phyloP scores from a whole-genome alignment of 1,140 invertebrate species.

The Cydia strobilella region DNA sequence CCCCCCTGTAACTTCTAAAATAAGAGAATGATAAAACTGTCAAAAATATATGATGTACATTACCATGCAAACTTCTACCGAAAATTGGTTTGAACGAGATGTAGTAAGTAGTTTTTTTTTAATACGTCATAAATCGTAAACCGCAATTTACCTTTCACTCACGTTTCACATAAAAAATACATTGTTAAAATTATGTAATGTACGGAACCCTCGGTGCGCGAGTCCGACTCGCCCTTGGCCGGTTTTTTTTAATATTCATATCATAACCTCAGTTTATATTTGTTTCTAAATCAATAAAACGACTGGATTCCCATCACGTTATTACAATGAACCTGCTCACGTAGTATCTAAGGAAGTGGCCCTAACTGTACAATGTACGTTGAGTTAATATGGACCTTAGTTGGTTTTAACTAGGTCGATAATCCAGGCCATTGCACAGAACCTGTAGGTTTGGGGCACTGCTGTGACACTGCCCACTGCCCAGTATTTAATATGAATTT shows the following conservation, averaged over 20 bases:
- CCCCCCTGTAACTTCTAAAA: no score
- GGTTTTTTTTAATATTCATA: slow-evolving; percentile 2
- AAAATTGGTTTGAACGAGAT: no score
- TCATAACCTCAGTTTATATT: slow-evolving; percentile 24
- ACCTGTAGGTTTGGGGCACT: neutral
- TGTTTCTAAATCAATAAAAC: slow-evolving; percentile 6
- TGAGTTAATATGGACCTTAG: neutral
- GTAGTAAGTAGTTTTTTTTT: no score
- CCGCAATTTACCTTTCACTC: no score
- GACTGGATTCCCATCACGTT: slow-evolving; percentile 14
- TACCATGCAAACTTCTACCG: no score
- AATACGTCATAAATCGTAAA: no score
- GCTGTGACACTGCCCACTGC: neutral
- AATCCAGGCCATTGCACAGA: neutral
- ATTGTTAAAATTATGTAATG: no score
- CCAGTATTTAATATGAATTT: neutral
- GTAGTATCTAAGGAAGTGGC: slow-evolving; percentile 14
- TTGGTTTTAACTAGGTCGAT: slow-evolving; percentile 1
- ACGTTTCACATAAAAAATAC: no score
- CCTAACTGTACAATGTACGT: slow-evolving; percentile 19
- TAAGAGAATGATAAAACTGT: no score
- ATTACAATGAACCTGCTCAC: slow-evolving; percentile 22
- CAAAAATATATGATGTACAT: no score
- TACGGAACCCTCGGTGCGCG: no score
- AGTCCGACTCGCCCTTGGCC: no score